Evolutionary conservation across 2,888 invertebrate genomes (phyloP).

Genomic region (Gastracanthus pulcherrimus): DNA sequence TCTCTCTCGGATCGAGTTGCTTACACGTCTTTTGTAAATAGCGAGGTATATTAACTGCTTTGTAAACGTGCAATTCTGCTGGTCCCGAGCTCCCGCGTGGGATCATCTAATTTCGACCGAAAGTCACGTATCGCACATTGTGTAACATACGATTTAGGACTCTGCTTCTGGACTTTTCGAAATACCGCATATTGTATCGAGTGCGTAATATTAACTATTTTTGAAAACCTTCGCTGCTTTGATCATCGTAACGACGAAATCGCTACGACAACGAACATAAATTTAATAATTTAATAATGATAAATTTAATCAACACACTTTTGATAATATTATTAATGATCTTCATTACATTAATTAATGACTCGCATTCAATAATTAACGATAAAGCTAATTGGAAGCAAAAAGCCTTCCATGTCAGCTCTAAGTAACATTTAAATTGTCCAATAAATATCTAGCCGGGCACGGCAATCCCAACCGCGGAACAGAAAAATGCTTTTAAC

Average conservation of each 20-base stretch:
- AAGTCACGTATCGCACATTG: constrained; percentile 22
- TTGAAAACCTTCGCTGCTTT: no score
- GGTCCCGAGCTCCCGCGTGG: background rate
- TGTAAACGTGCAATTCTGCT: background rate
- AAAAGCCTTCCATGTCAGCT: background rate
- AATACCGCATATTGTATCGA: no score
- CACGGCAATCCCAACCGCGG: background rate
- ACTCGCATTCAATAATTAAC: background rate
- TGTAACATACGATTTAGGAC: no score
- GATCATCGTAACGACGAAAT: no score
- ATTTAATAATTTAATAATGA: no score
- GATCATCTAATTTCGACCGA: constrained; percentile 12
- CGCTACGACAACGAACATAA: no score
- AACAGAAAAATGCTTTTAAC: constrained; percentile 36
- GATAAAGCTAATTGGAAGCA: background rate
- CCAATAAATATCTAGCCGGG: background rate
- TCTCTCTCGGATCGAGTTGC: background rate
- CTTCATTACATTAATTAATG: no score
- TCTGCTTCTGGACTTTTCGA: background rate
- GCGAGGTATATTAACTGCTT: background rate
- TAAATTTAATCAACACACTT: no score
- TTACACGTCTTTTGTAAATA: background rate
- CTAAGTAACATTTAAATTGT: no score
- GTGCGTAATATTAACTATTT: no score
- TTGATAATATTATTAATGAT: background rate